phyloP scores from a whole-genome alignment of 2,888 invertebrate genomes.

The Congeria kusceri region DNA sequence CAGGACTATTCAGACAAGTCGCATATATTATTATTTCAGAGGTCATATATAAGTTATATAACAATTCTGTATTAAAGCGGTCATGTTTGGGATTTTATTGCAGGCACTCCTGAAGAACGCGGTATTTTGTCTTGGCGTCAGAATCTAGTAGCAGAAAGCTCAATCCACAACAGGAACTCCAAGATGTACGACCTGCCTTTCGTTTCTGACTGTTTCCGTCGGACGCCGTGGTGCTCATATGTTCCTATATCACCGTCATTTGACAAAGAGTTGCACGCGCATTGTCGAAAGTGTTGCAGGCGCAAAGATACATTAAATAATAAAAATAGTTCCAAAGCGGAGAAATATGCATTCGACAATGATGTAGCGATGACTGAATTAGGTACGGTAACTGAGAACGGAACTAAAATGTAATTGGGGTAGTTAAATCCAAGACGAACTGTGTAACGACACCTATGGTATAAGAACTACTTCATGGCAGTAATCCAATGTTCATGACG shows the following conservation, averaged over 20 bases:
- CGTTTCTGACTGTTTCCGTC: constrained; percentile 58
- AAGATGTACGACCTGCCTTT: constrained; percentile 65
- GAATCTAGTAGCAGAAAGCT: constrained; percentile 25
- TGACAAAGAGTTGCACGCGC: constrained; percentile 54
- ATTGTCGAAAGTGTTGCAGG: constrained; percentile 21
- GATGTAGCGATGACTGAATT: constrained; percentile 15
- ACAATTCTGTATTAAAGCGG: too few species aligned
- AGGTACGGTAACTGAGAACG: neutral
- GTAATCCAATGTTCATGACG: too few species aligned
- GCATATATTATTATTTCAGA: too few species aligned
- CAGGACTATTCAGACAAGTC: too few species aligned
- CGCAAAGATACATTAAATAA: neutral
- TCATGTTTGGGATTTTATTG: too few species aligned
- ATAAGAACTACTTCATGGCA: too few species aligned
- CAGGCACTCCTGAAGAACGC: constrained; percentile 72
- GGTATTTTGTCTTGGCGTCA: constrained; percentile 71
- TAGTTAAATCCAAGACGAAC: too few species aligned
- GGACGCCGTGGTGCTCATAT: constrained; percentile 62
- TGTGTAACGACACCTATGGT: too few species aligned
- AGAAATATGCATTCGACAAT: constrained; percentile 16
- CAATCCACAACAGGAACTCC: constrained; percentile 3
- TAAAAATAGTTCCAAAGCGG: constrained; percentile 10
- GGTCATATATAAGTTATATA: too few species aligned
- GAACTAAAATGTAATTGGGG: neutral
- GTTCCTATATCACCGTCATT: constrained; percentile 73